Conservation (phyloP, 2,888 invertebrate genomes). For the Campoplex capitator region DNA sequence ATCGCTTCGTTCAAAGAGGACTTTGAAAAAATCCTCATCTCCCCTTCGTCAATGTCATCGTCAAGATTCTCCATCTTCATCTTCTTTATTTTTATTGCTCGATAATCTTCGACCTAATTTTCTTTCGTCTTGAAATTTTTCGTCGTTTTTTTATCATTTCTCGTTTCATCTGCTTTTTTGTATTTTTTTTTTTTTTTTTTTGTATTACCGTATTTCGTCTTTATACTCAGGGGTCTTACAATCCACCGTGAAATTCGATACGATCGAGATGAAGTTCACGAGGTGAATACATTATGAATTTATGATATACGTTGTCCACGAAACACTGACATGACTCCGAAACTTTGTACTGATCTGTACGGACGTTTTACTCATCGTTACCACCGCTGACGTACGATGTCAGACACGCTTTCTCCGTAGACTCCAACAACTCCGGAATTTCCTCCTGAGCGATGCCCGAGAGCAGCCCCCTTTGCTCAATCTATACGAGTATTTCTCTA, state of each 20-base stretch:
- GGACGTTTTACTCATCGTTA: constrained; percentile 23
- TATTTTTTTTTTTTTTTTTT: too few species aligned
- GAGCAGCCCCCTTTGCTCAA: background rate
- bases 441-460: background rate
- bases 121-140: background rate
- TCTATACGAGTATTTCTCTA: constrained; percentile 2
- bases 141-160: background rate
- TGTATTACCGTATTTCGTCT: constrained; percentile 16
- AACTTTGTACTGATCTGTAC: constrained; percentile 51
- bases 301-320: constrained; percentile 58
- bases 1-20: constrained; percentile 34
- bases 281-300: constrained; percentile 64
- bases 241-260: constrained; percentile 59
- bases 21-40: constrained; percentile 17
- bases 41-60: constrained; percentile 1
- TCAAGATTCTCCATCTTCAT: background rate
- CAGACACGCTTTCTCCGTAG: constrained; percentile 33
- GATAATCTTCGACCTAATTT: constrained; percentile 8
- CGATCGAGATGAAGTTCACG: constrained; percentile 65
- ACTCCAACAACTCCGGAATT: constrained; percentile 21
- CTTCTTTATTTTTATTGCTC: background rate
- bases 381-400: constrained; percentile 24
- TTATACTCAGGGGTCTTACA: background rate
- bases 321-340: constrained; percentile 47
- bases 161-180: background rate